Percentiles rank a stretch among this genome's conserved stretches.
Conservation (phyloP, 1,140 invertebrate species). For the Helicoverpa armigera region DNA sequence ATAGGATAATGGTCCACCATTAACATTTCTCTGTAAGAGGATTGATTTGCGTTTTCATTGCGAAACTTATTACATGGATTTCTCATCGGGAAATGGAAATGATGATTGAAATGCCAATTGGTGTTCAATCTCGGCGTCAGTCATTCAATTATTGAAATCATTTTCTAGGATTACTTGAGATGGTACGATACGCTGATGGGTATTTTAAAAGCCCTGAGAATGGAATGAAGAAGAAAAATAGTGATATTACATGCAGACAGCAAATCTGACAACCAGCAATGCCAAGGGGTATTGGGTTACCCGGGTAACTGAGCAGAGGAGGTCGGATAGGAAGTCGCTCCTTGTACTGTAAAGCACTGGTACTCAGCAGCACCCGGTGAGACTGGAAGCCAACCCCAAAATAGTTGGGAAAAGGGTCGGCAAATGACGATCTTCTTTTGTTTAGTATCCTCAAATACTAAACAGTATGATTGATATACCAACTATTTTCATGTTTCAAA, state of each 20-base stretch:
- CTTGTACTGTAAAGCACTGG: too few species aligned
- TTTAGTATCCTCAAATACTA: too few species aligned
- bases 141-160: conserved; percentile 46
- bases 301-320: too few species aligned
- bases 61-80: conserved; percentile 31
- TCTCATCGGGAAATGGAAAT: conserved; percentile 16
- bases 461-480: background rate
- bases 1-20: conserved; percentile 1
- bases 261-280: too few species aligned
- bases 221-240: too few species aligned
- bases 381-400: too few species aligned
- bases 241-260: background rate
- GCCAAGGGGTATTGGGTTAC: too few species aligned
- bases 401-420: too few species aligned
- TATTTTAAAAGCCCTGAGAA: background rate
- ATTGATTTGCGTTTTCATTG: conserved; percentile 26
- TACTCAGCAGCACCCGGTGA: too few species aligned
- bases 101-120: conserved; percentile 40
- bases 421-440: too few species aligned
- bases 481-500: background rate
- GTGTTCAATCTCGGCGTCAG: conserved; percentile 33
- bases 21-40: conserved; percentile 11
- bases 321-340: too few species aligned
- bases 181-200: conserved; percentile 1
- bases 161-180: conserved; percentile 5